phyloP scores from a whole-genome alignment of 1,140 invertebrate species.

The Brachionus paranguensis region DNA sequence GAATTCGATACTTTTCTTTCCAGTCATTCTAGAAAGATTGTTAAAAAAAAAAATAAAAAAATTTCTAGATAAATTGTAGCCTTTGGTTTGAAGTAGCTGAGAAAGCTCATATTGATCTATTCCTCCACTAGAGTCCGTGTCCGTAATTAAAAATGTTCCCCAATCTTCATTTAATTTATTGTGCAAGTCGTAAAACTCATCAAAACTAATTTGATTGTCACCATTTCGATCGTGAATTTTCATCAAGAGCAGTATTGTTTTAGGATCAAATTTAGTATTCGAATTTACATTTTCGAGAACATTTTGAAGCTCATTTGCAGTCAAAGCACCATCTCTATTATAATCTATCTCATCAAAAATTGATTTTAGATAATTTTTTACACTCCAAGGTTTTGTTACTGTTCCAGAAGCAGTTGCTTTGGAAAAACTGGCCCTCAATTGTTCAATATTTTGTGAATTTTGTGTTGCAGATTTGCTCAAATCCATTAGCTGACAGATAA shows the following conservation, averaged over 20 bases:
- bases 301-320: neutral
- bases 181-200: constrained; percentile 21
- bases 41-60: constrained; percentile 4
- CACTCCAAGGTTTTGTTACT: neutral
- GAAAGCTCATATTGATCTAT: constrained; percentile 1
- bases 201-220: constrained; percentile 28
- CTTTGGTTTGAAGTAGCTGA: neutral
- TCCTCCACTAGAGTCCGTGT: neutral
- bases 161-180: constrained; percentile 26
- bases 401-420: neutral
- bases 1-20: neutral
- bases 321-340: neutral
- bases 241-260: neutral
- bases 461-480: neutral
- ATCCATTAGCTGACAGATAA: neutral
- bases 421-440: neutral
- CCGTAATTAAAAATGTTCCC: constrained; percentile 25
- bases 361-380: neutral
- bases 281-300: constrained; percentile 1
- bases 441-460: neutral
- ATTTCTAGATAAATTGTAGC: neutral
- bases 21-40: neutral
- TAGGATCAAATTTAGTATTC: neutral
- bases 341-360: constrained; percentile 29
- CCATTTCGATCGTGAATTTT: neutral